Base-by-base conservation (phyloP, 1,140 invertebrate genomes). In the Goniozus legneri region DNA sequence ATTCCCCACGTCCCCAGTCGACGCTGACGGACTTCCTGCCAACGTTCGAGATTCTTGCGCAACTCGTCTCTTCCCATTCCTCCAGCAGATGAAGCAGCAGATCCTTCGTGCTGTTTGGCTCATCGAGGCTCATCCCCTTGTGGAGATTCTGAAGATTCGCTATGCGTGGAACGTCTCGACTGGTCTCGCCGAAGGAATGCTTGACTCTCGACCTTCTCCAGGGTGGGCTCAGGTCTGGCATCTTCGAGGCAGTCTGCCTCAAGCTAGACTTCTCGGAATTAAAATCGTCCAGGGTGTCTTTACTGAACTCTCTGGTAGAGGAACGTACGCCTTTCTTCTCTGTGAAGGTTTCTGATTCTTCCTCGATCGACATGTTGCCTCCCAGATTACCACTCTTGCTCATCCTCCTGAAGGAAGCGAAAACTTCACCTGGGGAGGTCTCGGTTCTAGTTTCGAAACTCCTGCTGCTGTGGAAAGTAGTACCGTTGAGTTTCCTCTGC, bases 1-100 rank as follows among this genome's bases (percentile, higher is more conserved):
- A 67, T 24, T 76, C 69, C 34, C 69, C 69, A 0, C 62, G 62
- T 15, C 66, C 64, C 73, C 73, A 77, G 22, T 77, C 71, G 14
- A 72, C 50, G 31, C 75, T 77, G 7, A 77, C 58, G 0, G 71
- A 71, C 30, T 77, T 77, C 3, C 73, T 63, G 2, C 67, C 62
- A 0, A 59, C 42, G 0, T 52, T 51, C 2, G 31, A 19, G 1
- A 49, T 38, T 33, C 46, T 61, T 0, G 57, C 63, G 12, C 58
- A 56, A 10, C 62, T 52, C 1, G 61, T 77, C 35, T 85, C 83
- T 2, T 84, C 84, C 83, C 85, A 88, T 65, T 87, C 85, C 44
- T 85, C 84, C 22, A 89, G 63, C 32, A 89, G 68, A 67, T 86
- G 82, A 14, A 88, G 61, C 20, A 89, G 64, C 14, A 88, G 74